Evolutionary conservation across 2,888 invertebrate genomes (phyloP).

Genomic region (Pollenia angustigena): DNA sequence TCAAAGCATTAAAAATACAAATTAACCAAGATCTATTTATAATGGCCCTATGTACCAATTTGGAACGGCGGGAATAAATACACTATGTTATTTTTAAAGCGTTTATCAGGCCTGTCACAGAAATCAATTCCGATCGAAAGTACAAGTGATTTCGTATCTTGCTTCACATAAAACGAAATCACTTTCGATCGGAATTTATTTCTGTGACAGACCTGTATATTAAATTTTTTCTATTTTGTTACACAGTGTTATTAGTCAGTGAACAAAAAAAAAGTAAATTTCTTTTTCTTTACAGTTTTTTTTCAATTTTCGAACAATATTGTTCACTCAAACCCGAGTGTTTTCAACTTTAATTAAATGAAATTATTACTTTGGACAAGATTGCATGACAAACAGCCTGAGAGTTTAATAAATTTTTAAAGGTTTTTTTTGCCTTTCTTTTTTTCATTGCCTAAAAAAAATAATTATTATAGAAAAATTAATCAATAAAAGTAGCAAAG

Average conservation of each 20-base stretch:
- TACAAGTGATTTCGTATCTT: too few species aligned
- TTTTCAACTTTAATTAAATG: slow-evolving; percentile 16
- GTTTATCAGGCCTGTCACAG: too few species aligned
- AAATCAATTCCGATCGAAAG: too few species aligned
- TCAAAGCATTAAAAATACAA: too few species aligned
- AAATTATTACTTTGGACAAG: slow-evolving; percentile 31
- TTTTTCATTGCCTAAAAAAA: not conserved
- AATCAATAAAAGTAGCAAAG: not conserved
- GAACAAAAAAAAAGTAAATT: slow-evolving; percentile 12
- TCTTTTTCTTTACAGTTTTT: not conserved
- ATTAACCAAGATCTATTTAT: too few species aligned
- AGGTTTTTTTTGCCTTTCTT: not conserved
- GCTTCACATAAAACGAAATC: too few species aligned
- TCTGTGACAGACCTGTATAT: too few species aligned
- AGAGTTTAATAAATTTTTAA: slow-evolving; percentile 26
- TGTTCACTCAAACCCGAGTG: not conserved
- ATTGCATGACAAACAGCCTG: slow-evolving; percentile 39
- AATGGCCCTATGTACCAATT: too few species aligned
- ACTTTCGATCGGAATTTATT: too few species aligned
- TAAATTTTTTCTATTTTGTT: too few species aligned
- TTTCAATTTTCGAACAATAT: not conserved
- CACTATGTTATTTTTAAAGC: too few species aligned
- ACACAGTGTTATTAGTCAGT: not conserved
- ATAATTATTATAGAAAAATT: not conserved
- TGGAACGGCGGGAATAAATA: too few species aligned